A percentile compares a stretch with the other conserved stretches of the same genome.
Evolutionary conservation across 2,888 invertebrate genomes (phyloP).

Genomic region (Chrysina gloriosa): DNA sequence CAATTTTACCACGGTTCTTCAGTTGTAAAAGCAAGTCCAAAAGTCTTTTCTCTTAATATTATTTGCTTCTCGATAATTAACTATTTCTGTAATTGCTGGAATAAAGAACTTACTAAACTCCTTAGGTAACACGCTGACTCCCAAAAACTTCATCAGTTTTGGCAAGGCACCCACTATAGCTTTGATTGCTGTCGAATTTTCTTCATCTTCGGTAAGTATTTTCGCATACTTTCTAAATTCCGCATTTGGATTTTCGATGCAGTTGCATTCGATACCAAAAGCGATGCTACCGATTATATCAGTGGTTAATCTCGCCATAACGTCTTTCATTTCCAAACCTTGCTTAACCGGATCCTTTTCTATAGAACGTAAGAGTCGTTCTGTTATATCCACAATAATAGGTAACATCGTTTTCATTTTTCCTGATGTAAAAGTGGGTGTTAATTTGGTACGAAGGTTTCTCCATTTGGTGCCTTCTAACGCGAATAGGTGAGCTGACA

Average conservation of each 20-base stretch:
- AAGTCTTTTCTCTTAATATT: conserved; percentile 55
- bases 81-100: conserved; percentile 51
- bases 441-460: conserved; percentile 41
- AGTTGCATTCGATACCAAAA: conserved; percentile 21
- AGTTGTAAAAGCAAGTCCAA: conserved; percentile 57
- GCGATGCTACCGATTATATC: conserved; percentile 26
- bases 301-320: conserved; percentile 10
- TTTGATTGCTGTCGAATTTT: neutral
- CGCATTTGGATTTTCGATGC: neutral
- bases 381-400: neutral
- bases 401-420: conserved; percentile 38
- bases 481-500: conserved; percentile 70
- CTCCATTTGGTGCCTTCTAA: conserved; percentile 71
- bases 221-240: conserved; percentile 13
- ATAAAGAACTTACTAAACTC: conserved; percentile 55
- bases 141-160: conserved; percentile 44
- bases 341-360: neutral
- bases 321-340: conserved; percentile 12
- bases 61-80: conserved; percentile 49
- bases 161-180: conserved; percentile 37
- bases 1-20: conserved; percentile 36
- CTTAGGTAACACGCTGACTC: conserved; percentile 44
- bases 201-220: neutral
- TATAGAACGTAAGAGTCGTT: neutral
- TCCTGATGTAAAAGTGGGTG: conserved; percentile 47